Conservation (phyloP, 1,140 invertebrate genomes). For the Rhynchophorus ferrugineus region DNA sequence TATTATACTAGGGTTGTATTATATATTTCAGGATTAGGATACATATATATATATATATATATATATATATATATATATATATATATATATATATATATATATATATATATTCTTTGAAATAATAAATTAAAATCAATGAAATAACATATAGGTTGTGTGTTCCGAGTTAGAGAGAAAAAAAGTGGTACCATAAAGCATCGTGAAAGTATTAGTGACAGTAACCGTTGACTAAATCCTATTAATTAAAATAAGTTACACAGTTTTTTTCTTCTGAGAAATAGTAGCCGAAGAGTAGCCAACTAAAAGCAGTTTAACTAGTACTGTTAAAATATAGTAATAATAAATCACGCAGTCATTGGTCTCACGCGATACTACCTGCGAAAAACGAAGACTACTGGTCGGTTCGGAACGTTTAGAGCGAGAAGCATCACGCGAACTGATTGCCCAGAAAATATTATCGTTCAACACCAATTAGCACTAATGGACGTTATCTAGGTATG, state of each 20-base stretch:
- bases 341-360: neutral
- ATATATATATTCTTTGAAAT: too few species aligned
- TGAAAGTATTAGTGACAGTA: too few species aligned
- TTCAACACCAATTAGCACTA: slow-evolving; percentile 4
- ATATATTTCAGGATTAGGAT: too few species aligned
- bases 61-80: too few species aligned
- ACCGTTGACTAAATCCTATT: neutral
- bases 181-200: too few species aligned
- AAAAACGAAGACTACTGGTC: neutral
- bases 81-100: too few species aligned
- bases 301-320: slow-evolving; percentile 4
- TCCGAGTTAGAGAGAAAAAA: too few species aligned
- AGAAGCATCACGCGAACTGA: slow-evolving; percentile 1
- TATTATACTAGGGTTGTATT: too few species aligned
- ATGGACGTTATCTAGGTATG: slow-evolving; percentile 4
- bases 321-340: slow-evolving; percentile 1
- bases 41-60: too few species aligned
- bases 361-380: neutral
- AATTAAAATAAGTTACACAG: neutral
- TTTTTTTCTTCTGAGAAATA: neutral
- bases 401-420: neutral
- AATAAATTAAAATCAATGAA: too few species aligned
- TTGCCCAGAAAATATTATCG: slow-evolving; percentile 1
- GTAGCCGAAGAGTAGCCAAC: neutral
- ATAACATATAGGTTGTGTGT: too few species aligned